Base-by-base conservation (phyloP, 2,797 vertebrate genomes). In the Heteromormyrus szaboi region DNA sequence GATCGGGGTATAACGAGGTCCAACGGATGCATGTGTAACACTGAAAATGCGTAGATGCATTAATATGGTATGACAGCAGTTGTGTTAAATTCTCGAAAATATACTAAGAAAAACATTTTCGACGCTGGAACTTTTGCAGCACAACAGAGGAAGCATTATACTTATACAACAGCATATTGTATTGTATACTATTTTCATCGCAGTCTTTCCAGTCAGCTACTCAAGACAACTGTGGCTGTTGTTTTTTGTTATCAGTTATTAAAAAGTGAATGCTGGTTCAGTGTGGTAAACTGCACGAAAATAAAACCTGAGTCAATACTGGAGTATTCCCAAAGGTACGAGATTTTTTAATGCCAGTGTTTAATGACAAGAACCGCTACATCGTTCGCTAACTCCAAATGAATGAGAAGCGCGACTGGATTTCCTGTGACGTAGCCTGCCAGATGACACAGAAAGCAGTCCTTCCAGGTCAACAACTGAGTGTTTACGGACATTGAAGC, bases 401-500 rank as follows among this genome's bases (percentile, higher is more conserved):
- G 81, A 85, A 85, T 85, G 29, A 54, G 22, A 56, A 54, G 22
- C 56, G 22, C 56, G n/a, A 22, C 37, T 85, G 86, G 41, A 62
- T 83, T 89, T 89, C 89, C 89, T 89, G 86, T 89, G 89, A 89
- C 89, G 89, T 62, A 87, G 29, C 17, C 37, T 19, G n/a, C 44
- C 84, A 33, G 17, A 19, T 46, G 22, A 50, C 37, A n/a, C 44
- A 46, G 83, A 81, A 54, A 59, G 37, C 50, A 87, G 50, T 81
- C 22, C 89, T 89, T 89, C 89, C 89, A 83, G 89, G 89, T 89
- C 89, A 87, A 2, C 12, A 29, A 68, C 11, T 3, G 37, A 86
- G 25, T 46, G 89, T 79, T 79, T 88, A 44, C 53, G 51, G 54
- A 46, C 25, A 17, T 54, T 25, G 54, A 12, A 65, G 19, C 53